Evolutionary conservation across 2,888 invertebrate genomes (phyloP).

Genomic region (Netelia melanura): DNA sequence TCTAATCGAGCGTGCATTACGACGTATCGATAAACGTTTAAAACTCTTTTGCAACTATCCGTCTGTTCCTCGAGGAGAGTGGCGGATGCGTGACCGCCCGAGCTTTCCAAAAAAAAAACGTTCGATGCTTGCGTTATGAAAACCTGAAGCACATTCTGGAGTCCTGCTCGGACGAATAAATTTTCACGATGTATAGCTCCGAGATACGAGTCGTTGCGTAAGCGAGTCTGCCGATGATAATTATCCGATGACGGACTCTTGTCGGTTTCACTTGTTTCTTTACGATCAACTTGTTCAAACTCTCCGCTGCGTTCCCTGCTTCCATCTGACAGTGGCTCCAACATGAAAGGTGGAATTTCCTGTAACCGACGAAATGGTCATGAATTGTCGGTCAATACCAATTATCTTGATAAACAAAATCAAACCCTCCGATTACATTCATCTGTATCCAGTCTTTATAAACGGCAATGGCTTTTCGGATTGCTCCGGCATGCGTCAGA

Average conservation of each 20-base stretch:
- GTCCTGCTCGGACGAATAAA: slow-evolving; percentile 92
- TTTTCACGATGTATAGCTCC: slow-evolving; percentile 94
- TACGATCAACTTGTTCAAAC: slow-evolving; percentile 74
- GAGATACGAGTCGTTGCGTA: slow-evolving; percentile 94
- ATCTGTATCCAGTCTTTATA: slow-evolving; percentile 98
- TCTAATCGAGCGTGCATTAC: slow-evolving; percentile 98
- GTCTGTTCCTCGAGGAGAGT: slow-evolving; percentile 95
- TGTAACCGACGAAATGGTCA: slow-evolving; percentile 76
- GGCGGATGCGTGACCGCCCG: slow-evolving; percentile 86
- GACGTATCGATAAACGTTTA: slow-evolving; percentile 98
- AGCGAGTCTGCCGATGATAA: slow-evolving; percentile 84
- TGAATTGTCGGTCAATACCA: neutral
- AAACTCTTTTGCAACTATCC: slow-evolving; percentile 97
- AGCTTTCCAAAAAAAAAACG: slow-evolving; percentile 92
- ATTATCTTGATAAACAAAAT: neutral
- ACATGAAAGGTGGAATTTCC: slow-evolving; percentile 93
- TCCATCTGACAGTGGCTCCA: slow-evolving; percentile 87
- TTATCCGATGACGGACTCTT: slow-evolving; percentile 81
- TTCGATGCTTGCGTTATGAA: slow-evolving; percentile 98
- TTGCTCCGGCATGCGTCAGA: slow-evolving; percentile 94
- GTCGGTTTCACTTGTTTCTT: slow-evolving; percentile 77
- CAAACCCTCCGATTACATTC: slow-evolving; percentile 86
- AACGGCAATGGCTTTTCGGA: slow-evolving; percentile 94
- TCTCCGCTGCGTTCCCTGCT: slow-evolving; percentile 82
- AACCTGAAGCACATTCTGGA: slow-evolving; percentile 93